Conservation (phyloP, 2,113 vertebrate species). For the Caranx ignobilis region DNA sequence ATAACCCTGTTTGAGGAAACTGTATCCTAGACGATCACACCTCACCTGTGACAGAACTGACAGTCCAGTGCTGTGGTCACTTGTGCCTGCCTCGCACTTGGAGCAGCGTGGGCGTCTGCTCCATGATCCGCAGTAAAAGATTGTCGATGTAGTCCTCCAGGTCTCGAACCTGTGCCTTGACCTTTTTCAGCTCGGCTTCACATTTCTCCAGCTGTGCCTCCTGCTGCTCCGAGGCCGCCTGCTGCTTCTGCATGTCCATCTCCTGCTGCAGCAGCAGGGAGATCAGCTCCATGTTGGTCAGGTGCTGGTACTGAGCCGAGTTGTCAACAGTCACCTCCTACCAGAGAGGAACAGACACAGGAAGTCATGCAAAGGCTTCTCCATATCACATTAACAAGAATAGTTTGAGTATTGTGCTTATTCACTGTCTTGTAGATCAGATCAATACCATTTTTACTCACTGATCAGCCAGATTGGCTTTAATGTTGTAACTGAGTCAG, state of each 20-base stretch:
- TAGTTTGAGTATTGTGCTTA: no score
- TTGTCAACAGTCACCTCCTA: slow-evolving; percentile 79
- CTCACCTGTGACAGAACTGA: slow-evolving; percentile 3
- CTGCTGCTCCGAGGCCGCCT: slow-evolving; percentile 80
- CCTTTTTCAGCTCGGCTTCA: slow-evolving; percentile 89
- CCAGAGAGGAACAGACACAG: not conserved
- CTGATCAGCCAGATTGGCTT: no score
- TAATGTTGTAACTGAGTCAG: no score
- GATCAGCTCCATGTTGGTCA: slow-evolving; percentile 97
- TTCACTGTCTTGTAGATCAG: no score
- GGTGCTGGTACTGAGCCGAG: slow-evolving; percentile 89
- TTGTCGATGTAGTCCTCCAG: slow-evolving; percentile 98
- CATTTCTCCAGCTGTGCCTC: slow-evolving; percentile 80
- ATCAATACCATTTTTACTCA: no score
- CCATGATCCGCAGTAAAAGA: slow-evolving; percentile 96
- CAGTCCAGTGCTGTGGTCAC: slow-evolving; percentile 50
- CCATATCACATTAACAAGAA: no score
- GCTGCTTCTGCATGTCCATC: slow-evolving; percentile 88
- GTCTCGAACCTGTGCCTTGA: slow-evolving; percentile 90
- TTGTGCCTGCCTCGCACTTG: slow-evolving; percentile 88
- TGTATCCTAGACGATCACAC: slow-evolving; percentile 13
- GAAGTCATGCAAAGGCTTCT: not conserved
- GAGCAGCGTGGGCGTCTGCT: slow-evolving; percentile 94
- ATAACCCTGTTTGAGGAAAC: slow-evolving; percentile 21
- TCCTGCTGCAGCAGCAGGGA: slow-evolving; percentile 91